These are phyloP conservation scores for Microcebus ravelobensis DNA, from an alignment of 2,113 vertebrate genomes.

Conservation along the genomic window DNA sequence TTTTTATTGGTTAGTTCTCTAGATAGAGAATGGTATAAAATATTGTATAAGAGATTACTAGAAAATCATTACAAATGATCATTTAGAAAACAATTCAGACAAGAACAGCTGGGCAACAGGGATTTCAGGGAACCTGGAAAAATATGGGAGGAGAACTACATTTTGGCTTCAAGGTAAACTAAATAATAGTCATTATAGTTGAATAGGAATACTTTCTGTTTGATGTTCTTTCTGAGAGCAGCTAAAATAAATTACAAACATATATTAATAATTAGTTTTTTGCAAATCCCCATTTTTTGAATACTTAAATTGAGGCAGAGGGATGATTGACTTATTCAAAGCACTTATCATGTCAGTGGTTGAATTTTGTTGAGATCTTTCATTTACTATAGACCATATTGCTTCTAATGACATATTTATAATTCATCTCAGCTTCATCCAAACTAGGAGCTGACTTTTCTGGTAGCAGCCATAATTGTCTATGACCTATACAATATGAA, in stretches of 20 bases:
- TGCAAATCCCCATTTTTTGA: neutral
- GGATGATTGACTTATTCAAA: conserved; percentile 54
- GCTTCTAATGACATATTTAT: conserved; percentile 57
- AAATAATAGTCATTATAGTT: neutral
- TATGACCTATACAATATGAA: neutral
- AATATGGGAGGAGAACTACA: neutral
- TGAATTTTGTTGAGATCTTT: conserved; percentile 51
- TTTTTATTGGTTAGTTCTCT: neutral
- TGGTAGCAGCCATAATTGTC: conserved; percentile 15
- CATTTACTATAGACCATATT: conserved; percentile 25
- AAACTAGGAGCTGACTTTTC: conserved; percentile 68
- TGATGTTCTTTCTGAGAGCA: conserved; percentile 16
- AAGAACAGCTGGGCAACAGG: neutral
- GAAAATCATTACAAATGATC: conserved; percentile 7
- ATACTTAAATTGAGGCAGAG: conserved; percentile 25
- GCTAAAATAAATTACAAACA: conserved; percentile 29
- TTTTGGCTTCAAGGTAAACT: neutral
- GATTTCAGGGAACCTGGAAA: neutral
- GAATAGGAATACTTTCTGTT: neutral
- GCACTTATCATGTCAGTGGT: neutral
- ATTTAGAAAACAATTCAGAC: conserved; percentile 38
- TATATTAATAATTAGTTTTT: conserved; percentile 51
- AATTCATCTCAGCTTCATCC: conserved; percentile 67
- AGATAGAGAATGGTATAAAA: neutral
- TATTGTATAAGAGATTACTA: neutral